A percentile compares a stretch with the other conserved stretches of the same genome.
Evolutionary conservation across 2,797 vertebrate species (phyloP).

Genomic region (Cossypha dichroa): DNA sequence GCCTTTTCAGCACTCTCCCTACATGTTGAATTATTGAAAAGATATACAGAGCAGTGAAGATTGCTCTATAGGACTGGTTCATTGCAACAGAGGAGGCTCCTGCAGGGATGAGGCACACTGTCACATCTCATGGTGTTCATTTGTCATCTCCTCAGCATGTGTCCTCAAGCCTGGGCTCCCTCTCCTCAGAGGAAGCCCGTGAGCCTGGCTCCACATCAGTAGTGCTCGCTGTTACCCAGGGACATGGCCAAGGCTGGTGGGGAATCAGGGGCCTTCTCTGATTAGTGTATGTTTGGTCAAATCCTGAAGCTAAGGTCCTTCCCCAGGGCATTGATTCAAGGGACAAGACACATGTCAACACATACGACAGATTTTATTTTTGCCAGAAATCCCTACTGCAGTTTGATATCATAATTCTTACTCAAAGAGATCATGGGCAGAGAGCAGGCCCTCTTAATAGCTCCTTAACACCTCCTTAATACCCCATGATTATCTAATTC

Average conservation of each 20-base stretch:
- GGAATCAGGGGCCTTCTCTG: slow-evolving; percentile 56
- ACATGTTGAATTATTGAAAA: not conserved
- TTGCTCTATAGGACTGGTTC: not conserved
- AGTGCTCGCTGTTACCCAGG: not conserved
- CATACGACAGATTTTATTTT: not conserved
- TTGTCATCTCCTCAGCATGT: not conserved
- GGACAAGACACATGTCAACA: slow-evolving; percentile 23
- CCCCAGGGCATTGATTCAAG: not conserved
- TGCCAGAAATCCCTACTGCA: not conserved
- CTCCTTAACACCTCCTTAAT: not conserved
- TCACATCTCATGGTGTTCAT: slow-evolving; percentile 37
- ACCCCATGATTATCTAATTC: not conserved
- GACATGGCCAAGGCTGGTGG: slow-evolving; percentile 65
- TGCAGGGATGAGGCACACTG: not conserved
- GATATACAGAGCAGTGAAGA: not conserved
- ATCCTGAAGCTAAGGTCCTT: slow-evolving; percentile 44
- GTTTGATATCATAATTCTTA: not conserved
- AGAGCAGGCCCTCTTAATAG: not conserved
- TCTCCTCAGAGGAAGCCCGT: not conserved
- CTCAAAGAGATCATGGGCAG: not conserved
- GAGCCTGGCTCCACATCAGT: not conserved
- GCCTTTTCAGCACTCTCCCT: not conserved
- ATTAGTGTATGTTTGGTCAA: slow-evolving; percentile 40
- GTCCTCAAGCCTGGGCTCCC: not conserved
- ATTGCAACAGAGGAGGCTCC: not conserved